phyloP scores from a whole-genome alignment of 92 coral and sea anemone genomes.

The Siderastrea radians region DNA sequence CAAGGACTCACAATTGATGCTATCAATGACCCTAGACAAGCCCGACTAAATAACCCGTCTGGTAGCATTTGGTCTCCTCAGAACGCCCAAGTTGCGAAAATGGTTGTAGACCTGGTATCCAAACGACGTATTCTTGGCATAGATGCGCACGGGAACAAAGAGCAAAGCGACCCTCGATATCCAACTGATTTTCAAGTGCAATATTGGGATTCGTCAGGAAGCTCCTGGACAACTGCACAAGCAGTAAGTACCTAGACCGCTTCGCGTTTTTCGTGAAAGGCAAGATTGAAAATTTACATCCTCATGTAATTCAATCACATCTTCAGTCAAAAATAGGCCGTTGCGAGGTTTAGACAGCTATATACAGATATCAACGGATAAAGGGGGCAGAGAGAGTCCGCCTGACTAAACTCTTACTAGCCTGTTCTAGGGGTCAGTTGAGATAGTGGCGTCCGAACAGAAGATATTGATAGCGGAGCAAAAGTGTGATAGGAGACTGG shows the following conservation, averaged over 20 bases:
- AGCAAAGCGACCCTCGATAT: neutral
- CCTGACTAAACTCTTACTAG: no score
- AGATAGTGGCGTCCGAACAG: no score
- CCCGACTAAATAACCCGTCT: slow-evolving; percentile 17
- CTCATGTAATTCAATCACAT: no score
- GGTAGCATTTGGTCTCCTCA: neutral
- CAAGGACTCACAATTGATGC: neutral
- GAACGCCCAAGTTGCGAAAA: neutral
- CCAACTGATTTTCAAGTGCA: neutral
- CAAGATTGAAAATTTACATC: no score
- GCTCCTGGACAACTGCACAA: neutral
- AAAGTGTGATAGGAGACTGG: no score
- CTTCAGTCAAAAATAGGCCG: no score
- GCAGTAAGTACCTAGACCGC: neutral
- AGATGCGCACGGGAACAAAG: slow-evolving; percentile 21
- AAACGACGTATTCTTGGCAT: neutral
- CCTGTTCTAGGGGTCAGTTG: no score
- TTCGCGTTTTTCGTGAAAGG: neutral
- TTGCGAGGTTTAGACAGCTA: no score
- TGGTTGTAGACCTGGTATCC: neutral
- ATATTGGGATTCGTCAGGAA: neutral
- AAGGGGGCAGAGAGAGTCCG: no score
- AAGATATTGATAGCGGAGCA: no score
- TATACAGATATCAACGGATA: no score
- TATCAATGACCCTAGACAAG: neutral